Conservation (phyloP, 2,113 vertebrate genomes). For the Boulengeromyrus knoepffleri region DNA sequence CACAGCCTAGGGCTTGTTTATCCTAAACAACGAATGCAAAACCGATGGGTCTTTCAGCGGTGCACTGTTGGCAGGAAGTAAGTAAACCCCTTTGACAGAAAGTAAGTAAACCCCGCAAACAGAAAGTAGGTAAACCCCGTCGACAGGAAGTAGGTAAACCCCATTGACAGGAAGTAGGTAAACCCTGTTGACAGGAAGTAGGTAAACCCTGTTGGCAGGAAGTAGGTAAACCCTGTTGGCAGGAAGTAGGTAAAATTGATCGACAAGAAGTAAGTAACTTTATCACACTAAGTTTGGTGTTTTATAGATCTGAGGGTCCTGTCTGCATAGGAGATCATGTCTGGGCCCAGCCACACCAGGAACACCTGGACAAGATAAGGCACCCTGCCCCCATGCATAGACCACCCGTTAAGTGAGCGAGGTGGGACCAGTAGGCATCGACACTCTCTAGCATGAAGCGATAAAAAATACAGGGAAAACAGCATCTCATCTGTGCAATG, state of each 20-base stretch:
- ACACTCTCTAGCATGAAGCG: neutral
- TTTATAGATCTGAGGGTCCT: neutral
- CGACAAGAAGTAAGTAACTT: neutral
- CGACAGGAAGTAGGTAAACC: too few relatives aligned
- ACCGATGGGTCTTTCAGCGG: neutral
- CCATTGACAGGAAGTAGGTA: neutral
- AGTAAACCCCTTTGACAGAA: too few relatives aligned
- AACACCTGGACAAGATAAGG: neutral
- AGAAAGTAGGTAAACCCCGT: too few relatives aligned
- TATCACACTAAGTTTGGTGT: neutral
- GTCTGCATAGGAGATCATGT: neutral
- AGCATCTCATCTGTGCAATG: neutral
- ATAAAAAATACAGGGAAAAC: neutral
- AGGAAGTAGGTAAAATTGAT: neutral
- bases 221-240: neutral
- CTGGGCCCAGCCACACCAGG: neutral
- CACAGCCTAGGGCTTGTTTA: neutral
- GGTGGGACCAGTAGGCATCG: neutral
- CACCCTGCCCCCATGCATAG: neutral
- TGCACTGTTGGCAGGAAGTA: neutral
- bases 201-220: neutral
- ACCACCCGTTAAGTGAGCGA: neutral
- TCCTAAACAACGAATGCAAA: constrained; percentile 9
- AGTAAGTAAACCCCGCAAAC: too few relatives aligned
- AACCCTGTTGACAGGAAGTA: neutral